These are phyloP conservation scores for Stichopus chloronotus DNA, from an alignment of 35 echinoderm and acorn worm genomes.

Conservation along the genomic window DNA sequence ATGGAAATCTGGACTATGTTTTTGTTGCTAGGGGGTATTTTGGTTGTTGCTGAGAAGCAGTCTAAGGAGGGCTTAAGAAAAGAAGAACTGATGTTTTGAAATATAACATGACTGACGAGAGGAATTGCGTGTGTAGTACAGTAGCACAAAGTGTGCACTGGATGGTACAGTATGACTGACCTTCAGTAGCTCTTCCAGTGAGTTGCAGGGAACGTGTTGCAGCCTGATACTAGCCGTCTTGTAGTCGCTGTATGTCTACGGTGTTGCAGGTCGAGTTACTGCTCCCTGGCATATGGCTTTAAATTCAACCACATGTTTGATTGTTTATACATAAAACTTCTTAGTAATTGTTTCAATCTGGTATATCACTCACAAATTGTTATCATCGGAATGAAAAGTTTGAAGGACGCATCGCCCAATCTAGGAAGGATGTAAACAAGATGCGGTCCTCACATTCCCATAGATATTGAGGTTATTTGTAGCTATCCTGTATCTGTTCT, in stretches of 20 bases:
- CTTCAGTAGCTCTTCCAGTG: neutral
- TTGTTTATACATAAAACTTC: neutral
- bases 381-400: neutral
- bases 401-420: neutral
- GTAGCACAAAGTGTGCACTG: neutral
- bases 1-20: neutral
- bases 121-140: neutral
- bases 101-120: neutral
- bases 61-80: neutral
- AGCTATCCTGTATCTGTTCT: too few relatives aligned
- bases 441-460: neutral
- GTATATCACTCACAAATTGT: neutral
- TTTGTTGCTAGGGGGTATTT: conserved; percentile 25
- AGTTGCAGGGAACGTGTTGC: neutral
- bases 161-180: neutral
- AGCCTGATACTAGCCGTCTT: neutral
- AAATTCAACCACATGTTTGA: conserved; percentile 5
- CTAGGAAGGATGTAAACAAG: neutral
- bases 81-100: neutral
- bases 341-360: neutral
- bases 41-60: neutral
- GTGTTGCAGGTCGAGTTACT: too few relatives aligned
- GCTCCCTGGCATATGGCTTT: neutral
- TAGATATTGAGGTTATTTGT: too few relatives aligned
- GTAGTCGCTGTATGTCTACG: too few relatives aligned